phyloP scores from a whole-genome alignment of 2,888 invertebrate species.

The Polydrusus cervinus region DNA sequence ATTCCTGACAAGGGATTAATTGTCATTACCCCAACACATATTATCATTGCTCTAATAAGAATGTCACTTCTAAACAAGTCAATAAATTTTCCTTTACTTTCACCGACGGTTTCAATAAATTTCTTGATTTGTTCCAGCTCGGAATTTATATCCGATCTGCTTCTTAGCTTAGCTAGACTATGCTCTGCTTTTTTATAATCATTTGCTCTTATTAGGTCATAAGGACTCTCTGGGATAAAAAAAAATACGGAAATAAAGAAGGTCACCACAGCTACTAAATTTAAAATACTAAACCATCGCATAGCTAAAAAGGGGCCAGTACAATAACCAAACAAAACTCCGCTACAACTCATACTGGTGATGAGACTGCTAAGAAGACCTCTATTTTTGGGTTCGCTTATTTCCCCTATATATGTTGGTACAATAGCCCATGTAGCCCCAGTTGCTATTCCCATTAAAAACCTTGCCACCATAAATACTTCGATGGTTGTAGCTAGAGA shows the following conservation, averaged over 20 bases:
- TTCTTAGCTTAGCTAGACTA: constrained; percentile 40
- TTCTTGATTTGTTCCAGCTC: constrained; percentile 30
- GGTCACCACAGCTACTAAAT: neutral
- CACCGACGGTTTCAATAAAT: constrained; percentile 13
- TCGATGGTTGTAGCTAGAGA: constrained; percentile 51
- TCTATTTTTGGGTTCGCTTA: constrained; percentile 83
- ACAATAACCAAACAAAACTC: constrained; percentile 74
- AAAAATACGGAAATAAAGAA: neutral
- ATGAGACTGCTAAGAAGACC: constrained; percentile 78
- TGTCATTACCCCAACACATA: constrained; percentile 52
- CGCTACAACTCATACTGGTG: constrained; percentile 71
- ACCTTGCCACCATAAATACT: constrained; percentile 72
- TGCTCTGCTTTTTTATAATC: constrained; percentile 35
- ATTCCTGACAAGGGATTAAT: constrained; percentile 55
- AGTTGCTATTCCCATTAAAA: constrained; percentile 77
- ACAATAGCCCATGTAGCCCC: constrained; percentile 81
- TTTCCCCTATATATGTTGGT: constrained; percentile 91
- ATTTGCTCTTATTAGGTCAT: constrained; percentile 29
- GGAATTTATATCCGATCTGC: constrained; percentile 20
- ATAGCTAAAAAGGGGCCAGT: neutral
- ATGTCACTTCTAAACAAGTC: constrained; percentile 54
- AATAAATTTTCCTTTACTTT: constrained; percentile 36
- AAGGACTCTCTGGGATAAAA: constrained; percentile 16
- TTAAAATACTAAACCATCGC: neutral
- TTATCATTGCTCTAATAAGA: constrained; percentile 49